phyloP scores from a whole-genome alignment of 2,113 vertebrate genomes.

The Ovis canadensis region DNA sequence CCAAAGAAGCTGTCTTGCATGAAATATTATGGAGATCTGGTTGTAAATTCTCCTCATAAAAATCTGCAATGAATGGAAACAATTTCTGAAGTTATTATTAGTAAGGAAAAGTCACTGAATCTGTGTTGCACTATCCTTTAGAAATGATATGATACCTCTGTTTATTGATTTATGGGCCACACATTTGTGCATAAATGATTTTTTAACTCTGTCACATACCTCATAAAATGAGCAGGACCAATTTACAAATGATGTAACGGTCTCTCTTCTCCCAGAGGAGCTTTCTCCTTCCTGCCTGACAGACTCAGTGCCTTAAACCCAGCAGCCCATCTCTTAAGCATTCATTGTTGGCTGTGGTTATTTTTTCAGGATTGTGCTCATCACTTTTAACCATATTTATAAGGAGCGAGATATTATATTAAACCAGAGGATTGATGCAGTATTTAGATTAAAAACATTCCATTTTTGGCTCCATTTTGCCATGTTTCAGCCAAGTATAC shows the following conservation, averaged over 20 bases:
- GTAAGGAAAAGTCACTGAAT: slow-evolving; percentile 74
- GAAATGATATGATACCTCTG: slow-evolving; percentile 73
- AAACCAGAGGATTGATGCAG: slow-evolving; percentile 76
- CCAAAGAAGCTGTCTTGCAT: not conserved
- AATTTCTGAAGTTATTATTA: slow-evolving; percentile 71
- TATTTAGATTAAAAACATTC: slow-evolving; percentile 76
- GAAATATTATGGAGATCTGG: slow-evolving; percentile 1
- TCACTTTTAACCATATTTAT: slow-evolving; percentile 74
- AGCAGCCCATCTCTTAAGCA: slow-evolving; percentile 72
- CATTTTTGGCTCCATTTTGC: slow-evolving; percentile 67
- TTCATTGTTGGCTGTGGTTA: slow-evolving; percentile 74
- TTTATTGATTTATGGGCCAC: slow-evolving; percentile 74
- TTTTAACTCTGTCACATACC: slow-evolving; percentile 75
- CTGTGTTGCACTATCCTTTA: slow-evolving; percentile 69
- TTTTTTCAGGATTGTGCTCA: slow-evolving; percentile 68
- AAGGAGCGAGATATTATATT: slow-evolving; percentile 77
- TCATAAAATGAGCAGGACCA: slow-evolving; percentile 74
- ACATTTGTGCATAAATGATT: slow-evolving; percentile 72
- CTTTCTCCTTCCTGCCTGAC: slow-evolving; percentile 77
- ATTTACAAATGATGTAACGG: slow-evolving; percentile 77
- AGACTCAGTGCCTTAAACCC: slow-evolving; percentile 69
- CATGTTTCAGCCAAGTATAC: slow-evolving; percentile 67
- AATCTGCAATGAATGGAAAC: slow-evolving; percentile 69
- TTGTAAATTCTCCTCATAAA: slow-evolving; percentile 63
- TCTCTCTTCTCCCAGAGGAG: slow-evolving; percentile 68